Conservation (phyloP, 64 coral and sea anemone species). For the Platygyra sinensis region DNA sequence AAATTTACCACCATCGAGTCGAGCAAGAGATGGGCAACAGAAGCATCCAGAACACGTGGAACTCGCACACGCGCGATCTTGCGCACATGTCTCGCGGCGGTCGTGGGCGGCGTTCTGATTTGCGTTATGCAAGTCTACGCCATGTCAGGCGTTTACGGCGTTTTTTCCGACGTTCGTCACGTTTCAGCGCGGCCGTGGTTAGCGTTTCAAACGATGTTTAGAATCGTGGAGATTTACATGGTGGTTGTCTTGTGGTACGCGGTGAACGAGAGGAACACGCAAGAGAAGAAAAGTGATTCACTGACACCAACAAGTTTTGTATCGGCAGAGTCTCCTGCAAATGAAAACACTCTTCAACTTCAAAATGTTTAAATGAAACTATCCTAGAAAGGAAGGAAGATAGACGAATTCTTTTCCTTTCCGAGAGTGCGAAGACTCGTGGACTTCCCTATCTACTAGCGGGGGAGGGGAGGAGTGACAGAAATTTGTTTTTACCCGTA, state of each 20-base stretch:
- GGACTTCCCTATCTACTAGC: too few relatives aligned
- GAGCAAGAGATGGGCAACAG: background rate
- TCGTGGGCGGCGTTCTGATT: conserved; percentile 28
- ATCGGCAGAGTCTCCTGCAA: background rate
- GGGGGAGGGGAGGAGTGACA: too few relatives aligned
- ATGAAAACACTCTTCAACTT: background rate
- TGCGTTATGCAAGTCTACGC: conserved; percentile 51
- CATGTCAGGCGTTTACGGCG: conserved; percentile 51
- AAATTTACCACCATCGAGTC: background rate
- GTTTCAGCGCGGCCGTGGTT: conserved; percentile 72
- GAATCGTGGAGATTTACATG: conserved; percentile 53
- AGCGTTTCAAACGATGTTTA: conserved; percentile 40
- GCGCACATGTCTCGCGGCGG: conserved; percentile 28
- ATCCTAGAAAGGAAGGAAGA: too few relatives aligned
- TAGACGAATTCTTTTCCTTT: too few relatives aligned
- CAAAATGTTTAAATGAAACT: background rate
- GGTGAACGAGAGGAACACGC: background rate
- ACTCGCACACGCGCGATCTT: conserved; percentile 41
- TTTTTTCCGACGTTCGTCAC: conserved; percentile 42
- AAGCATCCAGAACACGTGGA: background rate
- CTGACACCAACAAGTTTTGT: conserved; percentile 16
- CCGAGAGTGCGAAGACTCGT: too few relatives aligned
- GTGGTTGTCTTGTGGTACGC: conserved; percentile 1
- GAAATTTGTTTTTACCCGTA: too few relatives aligned
- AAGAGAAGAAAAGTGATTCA: conserved; percentile 15